A percentile compares a stretch with the other conserved stretches of the same genome.
These are phyloP conservation scores for Hydrozoanthus gracilis DNA, from an alignment of 92 coral and sea anemone species.

Conservation along the genomic window DNA sequence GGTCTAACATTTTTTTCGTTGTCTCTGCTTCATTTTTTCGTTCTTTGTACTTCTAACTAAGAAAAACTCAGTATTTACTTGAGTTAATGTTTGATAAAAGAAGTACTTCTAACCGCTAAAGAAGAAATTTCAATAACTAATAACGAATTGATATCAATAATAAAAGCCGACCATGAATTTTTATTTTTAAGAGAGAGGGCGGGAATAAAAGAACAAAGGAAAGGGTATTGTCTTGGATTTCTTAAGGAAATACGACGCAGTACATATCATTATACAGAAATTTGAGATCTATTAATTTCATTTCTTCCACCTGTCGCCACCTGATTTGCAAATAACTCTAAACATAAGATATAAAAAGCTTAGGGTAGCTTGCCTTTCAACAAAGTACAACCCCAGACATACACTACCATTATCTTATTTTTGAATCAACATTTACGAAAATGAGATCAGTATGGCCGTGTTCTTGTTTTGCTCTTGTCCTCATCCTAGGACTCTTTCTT, in stretches of 20 bases:
- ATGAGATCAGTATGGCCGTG: neutral
- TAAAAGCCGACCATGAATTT: neutral
- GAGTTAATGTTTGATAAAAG: neutral
- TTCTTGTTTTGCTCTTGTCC: neutral
- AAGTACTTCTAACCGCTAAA: neutral
- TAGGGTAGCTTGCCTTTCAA: neutral
- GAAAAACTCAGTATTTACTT: neutral
- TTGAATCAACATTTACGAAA: neutral
- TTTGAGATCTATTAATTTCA: constrained; percentile 39
- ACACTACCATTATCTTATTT: neutral
- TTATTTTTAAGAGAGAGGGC: neutral
- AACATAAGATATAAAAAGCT: constrained; percentile 7
- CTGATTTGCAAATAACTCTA: neutral
- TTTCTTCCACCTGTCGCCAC: constrained; percentile 7
- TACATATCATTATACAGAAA: neutral
- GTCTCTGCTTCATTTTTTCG: neutral
- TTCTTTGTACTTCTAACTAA: neutral
- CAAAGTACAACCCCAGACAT: neutral
- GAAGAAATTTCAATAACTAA: neutral
- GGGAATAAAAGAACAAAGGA: neutral
- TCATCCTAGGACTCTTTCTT: neutral
- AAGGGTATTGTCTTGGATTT: neutral
- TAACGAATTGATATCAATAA: neutral
- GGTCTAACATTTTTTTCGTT: neutral
- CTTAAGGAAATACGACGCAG: constrained; percentile 10